Percentiles rank a stretch among this genome's conserved stretches.
These are phyloP conservation scores for Rhagonycha fulva DNA, from an alignment of 2,888 invertebrate species.

Conservation along the genomic window DNA sequence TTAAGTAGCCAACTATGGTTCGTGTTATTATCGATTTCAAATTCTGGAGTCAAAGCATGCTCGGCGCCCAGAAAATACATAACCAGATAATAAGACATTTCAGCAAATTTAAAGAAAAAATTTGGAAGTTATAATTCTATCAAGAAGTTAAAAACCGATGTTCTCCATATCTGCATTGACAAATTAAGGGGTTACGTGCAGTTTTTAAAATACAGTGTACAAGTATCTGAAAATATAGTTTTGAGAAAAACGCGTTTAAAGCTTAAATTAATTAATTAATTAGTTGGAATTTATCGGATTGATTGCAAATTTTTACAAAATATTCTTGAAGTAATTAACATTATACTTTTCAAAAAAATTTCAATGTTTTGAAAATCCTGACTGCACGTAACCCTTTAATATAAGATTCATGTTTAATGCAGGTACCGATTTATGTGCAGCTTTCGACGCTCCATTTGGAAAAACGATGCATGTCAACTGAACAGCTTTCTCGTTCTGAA, in stretches of 20 bases:
- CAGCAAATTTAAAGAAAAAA: neutral
- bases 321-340: too few species aligned
- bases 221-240: too few species aligned
- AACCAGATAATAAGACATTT: neutral
- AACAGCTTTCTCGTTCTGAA: neutral
- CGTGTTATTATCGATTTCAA: neutral
- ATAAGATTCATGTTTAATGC: neutral
- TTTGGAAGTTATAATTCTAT: neutral
- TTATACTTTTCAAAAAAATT: too few species aligned
- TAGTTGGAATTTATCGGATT: too few species aligned
- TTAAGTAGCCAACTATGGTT: neutral
- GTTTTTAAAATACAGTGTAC: too few species aligned
- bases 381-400: too few species aligned
- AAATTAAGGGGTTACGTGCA: too few species aligned
- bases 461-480: neutral
- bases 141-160: neutral
- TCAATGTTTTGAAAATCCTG: too few species aligned
- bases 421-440: neutral
- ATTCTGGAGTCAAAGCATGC: neutral
- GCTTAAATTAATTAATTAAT: too few species aligned
- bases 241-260: too few species aligned
- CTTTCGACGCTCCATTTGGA: neutral
- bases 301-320: too few species aligned
- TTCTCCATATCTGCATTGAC: neutral
- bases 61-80: neutral